phyloP scores from a whole-genome alignment of 2,113 vertebrate genomes.

The Spheniscus mendiculus region DNA sequence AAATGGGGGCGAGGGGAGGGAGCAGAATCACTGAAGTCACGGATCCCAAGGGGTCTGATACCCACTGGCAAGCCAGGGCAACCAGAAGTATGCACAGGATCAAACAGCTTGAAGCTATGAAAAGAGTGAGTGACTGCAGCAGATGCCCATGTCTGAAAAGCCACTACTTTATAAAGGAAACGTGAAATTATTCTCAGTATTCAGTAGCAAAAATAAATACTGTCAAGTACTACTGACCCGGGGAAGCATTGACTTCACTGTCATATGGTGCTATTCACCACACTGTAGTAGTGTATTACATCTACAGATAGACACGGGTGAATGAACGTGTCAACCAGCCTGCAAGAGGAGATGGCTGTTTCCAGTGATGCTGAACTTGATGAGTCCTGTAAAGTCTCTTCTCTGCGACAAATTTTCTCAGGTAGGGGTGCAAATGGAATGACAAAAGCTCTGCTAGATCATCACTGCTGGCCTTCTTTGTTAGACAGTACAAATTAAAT shows the following conservation, averaged over 20 bases:
- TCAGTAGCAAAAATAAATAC: not conserved
- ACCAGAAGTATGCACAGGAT: not conserved
- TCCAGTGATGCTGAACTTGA: accelerated
- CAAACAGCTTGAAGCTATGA: not conserved
- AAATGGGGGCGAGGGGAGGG: not conserved
- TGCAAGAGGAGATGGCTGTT: not conserved
- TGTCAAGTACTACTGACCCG: no score
- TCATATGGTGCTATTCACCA: not conserved
- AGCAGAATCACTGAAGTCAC: not conserved
- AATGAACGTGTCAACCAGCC: accelerated
- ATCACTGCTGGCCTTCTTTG: not conserved
- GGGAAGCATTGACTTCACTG: not conserved
- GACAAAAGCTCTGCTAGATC: not conserved
- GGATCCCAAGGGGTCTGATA: no score
- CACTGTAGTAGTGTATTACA: accelerated
- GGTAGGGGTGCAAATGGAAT: not conserved
- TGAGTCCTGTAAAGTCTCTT: accelerated
- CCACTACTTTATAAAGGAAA: not conserved
- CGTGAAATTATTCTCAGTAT: not conserved
- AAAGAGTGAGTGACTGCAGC: not conserved
- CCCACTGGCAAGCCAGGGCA: not conserved
- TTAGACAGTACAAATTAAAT: not conserved
- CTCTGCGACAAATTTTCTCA: not conserved
- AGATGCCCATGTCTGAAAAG: not conserved
- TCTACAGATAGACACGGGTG: not conserved